Base-by-base conservation (phyloP, 2,888 invertebrate genomes). In the Adelognathus sp. region DNA sequence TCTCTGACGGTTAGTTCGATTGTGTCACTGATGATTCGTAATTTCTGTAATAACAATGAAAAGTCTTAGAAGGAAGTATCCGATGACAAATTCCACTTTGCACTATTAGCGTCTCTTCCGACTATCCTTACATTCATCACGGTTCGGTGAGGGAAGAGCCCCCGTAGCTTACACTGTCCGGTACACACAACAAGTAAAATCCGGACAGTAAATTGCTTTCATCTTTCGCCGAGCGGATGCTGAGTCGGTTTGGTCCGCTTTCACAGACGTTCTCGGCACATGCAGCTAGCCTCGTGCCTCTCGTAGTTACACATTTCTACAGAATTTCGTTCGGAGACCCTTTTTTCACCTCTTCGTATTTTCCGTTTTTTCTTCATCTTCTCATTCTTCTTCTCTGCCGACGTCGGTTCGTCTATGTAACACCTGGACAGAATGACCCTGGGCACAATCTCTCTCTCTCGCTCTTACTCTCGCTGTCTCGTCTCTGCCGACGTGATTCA, bases 191-290 rank as follows among this genome's bases (percentile, higher is more conserved):
- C 7, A 14, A 52, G 64, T 16, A 16, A 60, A 71, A 9, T 41
- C 39, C 66, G 44, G 44, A 66, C 60, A 36, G 39, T 66, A 61
- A 71, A 60, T 71, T 31, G 52, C 41, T 66, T 64, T 66, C 21
- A 60, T 76, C 41, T 60, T 71, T 52, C 41, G 41, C 33, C 18
- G 52, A 1, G 27, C 29, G 29, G 61, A 44, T 18, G 44, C 61
- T 44, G 44, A 9, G 36, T 14, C 11, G 50, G n/a, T 24, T 50
- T 3, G 1, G 16, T 18, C 9, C 36, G 54, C 14, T 39, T 16
- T 61, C 61, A 4, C 27, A 1, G 61, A 41, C 61, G 27, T 14
- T 61, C 14, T 16, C 24, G n/a, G n/a, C n/a, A n/a, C 5, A 50
- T n/a, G n/a, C 24, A n/a, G 50, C 21, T 18, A 3, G 5, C 3